Conservation (phyloP, 1,140 invertebrate genomes). For the Polypedilum pembai region DNA sequence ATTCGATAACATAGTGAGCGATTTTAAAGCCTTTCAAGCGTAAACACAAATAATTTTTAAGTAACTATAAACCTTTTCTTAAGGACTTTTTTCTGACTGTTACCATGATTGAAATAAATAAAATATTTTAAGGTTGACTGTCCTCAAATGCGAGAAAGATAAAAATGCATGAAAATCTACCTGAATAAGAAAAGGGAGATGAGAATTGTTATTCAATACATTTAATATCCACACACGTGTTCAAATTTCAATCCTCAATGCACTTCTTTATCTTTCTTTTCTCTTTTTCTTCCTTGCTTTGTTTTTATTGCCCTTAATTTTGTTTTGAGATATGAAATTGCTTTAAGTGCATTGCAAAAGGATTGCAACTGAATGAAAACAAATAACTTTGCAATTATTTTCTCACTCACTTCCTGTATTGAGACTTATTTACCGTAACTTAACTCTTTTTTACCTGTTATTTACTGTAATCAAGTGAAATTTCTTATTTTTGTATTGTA, state of each 20-base stretch:
- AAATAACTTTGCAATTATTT: neutral
- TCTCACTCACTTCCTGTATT: neutral
- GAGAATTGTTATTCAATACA: neutral
- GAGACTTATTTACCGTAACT: too few relatives aligned
- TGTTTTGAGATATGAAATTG: neutral
- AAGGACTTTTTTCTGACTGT: constrained; percentile 3
- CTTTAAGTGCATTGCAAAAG: neutral
- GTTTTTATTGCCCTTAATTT: constrained; percentile 1
- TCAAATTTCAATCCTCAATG: constrained; percentile 16
- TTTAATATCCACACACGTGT: constrained; percentile 23
- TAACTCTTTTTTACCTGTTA: too few relatives aligned
- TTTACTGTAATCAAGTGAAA: too few relatives aligned
- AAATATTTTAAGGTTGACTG: constrained; percentile 12
- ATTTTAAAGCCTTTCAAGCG: constrained; percentile 11
- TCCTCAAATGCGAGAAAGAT: constrained; percentile 11
- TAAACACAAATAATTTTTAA: constrained; percentile 21
- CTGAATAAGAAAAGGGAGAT: neutral
- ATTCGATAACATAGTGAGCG: neutral
- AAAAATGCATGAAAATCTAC: neutral
- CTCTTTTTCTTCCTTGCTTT: neutral
- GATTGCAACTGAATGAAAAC: neutral
- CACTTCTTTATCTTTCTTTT: neutral
- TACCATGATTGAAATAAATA: constrained; percentile 1
- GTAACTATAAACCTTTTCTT: neutral
- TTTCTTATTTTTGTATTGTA: too few relatives aligned